Percentiles rank a stretch among this genome's conserved stretches.
phyloP scores from a whole-genome alignment of 2,888 invertebrate genomes.

The Eupithecia tripunctaria region DNA sequence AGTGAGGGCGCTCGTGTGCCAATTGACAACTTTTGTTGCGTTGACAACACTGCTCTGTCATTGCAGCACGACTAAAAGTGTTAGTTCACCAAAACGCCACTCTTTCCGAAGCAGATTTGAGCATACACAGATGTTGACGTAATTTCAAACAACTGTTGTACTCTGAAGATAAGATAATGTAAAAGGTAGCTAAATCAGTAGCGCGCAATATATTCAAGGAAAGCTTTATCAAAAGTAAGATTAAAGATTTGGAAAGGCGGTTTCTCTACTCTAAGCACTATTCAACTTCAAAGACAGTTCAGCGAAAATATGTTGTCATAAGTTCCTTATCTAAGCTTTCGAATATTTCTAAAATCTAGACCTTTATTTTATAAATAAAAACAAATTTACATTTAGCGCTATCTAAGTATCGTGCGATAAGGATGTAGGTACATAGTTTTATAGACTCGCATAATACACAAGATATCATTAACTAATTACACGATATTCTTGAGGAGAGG shows the following conservation, averaged over 20 bases:
- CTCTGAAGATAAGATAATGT: conserved; percentile 2
- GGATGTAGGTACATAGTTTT: background rate
- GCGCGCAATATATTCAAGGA: background rate
- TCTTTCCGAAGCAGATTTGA: background rate
- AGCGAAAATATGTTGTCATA: background rate
- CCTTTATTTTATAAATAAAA: background rate
- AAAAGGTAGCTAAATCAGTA: conserved; percentile 6
- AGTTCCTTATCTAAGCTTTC: background rate
- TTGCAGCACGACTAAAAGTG: too few species aligned
- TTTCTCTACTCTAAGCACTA: background rate
- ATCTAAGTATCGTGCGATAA: background rate
- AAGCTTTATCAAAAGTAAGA: background rate
- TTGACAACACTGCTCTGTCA: too few species aligned
- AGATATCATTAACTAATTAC: background rate
- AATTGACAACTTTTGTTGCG: too few species aligned
- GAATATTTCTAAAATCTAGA: background rate
- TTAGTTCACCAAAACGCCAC: too few species aligned
- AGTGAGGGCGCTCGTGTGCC: too few species aligned
- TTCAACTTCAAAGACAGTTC: background rate
- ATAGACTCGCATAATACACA: conserved; percentile 1
- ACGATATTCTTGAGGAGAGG: background rate
- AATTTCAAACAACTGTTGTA: background rate
- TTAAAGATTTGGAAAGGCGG: background rate
- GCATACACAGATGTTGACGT: background rate
- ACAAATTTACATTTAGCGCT: background rate